phyloP scores from a whole-genome alignment of 2,797 vertebrate genomes.

The Cuniculus paca region DNA sequence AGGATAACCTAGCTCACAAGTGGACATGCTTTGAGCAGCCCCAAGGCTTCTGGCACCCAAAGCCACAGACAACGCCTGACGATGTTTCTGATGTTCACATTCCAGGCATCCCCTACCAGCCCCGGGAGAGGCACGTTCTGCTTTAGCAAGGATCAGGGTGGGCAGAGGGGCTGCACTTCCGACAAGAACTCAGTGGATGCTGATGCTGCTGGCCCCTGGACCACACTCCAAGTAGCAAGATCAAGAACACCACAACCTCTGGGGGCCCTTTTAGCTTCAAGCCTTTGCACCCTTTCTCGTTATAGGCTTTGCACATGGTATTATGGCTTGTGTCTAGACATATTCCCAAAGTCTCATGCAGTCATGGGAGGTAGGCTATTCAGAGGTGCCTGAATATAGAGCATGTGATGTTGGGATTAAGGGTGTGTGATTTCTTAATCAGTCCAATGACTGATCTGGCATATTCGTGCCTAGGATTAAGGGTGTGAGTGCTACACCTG shows the following conservation, averaged over 20 bases:
- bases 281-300: neutral
- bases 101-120: fast-evolving
- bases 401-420: neutral
- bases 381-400: neutral
- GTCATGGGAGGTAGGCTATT: neutral
- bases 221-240: neutral
- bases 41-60: neutral
- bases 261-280: neutral
- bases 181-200: neutral
- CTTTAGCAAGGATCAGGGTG: neutral
- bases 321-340: neutral
- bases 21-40: neutral
- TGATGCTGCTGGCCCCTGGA: neutral
- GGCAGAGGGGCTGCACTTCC: neutral
- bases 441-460: neutral
- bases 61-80: neutral
- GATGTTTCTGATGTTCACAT: fast-evolving
- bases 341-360: neutral
- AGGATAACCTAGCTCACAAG: neutral
- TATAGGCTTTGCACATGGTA: neutral
- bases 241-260: too few relatives aligned
- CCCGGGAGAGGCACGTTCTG: neutral
- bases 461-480: neutral
- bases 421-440: neutral
- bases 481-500: neutral